Base-by-base conservation (phyloP, 2,113 vertebrate species). In the Sakesphorus luctuosus region DNA sequence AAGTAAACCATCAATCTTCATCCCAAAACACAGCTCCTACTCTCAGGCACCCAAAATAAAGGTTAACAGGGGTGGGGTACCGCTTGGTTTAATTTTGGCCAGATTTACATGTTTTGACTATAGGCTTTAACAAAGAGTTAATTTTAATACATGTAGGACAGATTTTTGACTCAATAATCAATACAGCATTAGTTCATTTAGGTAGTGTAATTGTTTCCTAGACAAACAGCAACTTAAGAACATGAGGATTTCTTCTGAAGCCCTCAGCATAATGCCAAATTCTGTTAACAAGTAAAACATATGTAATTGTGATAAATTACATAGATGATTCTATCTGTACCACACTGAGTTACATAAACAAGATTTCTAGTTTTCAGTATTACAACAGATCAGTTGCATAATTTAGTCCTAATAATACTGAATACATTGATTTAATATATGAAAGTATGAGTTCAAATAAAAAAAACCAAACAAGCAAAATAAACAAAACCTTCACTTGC, bases 371-470 rank as follows among this genome's bases (percentile, higher is more conserved):
- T 66, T 84, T 84, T 86, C 72, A 58, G 21, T 86, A 65, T 61
- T 69, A 44, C 71, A 61, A 58, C 40, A 69, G 67, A 62, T 77
- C 73, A 50, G 16, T 53, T 3, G 5, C 47, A 85, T 78, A 31
- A 69, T 69, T 84, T 40, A 53, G 21, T 26, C 31, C 28, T 69
- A 73, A 73, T 86, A 93, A 55, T 72, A 52, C 36, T 43, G 67
- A 91, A 89, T 65, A 87, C 79, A 94, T 76, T 25, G 78, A 83
- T 83, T 87, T 76, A 82, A 68, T 89, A 89, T 82, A 62, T 40
- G 21, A 52, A 84, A 79, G 14, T 18, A 38, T n/a, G 43, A 79
- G 46, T 75, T 75, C 53, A 85, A 93, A 73, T 76, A 76, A 67
- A 76, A 73, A 62, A 8, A 25, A 19, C 35, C 40, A 13, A 43